phyloP scores from a whole-genome alignment of 2,797 vertebrate genomes.

The Okamejei kenojei region DNA sequence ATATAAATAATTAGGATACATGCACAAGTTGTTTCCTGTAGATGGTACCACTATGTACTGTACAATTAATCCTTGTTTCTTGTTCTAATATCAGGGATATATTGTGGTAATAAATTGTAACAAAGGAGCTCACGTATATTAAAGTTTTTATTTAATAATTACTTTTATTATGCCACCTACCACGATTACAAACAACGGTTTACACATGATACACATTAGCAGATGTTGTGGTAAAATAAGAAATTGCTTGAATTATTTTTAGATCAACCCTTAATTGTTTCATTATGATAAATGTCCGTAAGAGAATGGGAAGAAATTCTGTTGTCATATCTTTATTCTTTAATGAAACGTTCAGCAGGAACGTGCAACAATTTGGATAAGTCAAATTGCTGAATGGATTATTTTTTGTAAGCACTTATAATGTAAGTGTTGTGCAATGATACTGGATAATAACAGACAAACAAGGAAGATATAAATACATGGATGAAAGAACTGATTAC shows the following conservation, averaged over 20 bases:
- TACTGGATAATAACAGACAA: background rate
- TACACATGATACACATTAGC: background rate
- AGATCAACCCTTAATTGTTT: background rate
- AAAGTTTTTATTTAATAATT: background rate
- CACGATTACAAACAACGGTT: background rate
- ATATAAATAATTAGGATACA: background rate
- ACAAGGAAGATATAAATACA: too few species aligned
- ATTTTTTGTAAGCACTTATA: background rate
- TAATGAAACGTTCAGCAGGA: background rate
- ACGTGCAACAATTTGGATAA: background rate
- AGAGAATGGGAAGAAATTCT: background rate
- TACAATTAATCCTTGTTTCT: background rate
- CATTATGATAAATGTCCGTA: too few species aligned
- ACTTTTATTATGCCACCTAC: background rate
- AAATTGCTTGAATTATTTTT: background rate
- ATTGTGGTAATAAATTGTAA: background rate
- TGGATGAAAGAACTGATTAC: too few species aligned
- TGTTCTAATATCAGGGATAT: background rate
- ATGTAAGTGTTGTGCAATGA: background rate
- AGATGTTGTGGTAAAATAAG: background rate
- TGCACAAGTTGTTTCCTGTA: background rate
- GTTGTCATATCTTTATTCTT: background rate
- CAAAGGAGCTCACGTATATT: background rate
- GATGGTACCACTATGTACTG: background rate
- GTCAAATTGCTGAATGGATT: background rate